Conservation (phyloP, 2,797 vertebrate species). For the Podarcis lilfordi region DNA sequence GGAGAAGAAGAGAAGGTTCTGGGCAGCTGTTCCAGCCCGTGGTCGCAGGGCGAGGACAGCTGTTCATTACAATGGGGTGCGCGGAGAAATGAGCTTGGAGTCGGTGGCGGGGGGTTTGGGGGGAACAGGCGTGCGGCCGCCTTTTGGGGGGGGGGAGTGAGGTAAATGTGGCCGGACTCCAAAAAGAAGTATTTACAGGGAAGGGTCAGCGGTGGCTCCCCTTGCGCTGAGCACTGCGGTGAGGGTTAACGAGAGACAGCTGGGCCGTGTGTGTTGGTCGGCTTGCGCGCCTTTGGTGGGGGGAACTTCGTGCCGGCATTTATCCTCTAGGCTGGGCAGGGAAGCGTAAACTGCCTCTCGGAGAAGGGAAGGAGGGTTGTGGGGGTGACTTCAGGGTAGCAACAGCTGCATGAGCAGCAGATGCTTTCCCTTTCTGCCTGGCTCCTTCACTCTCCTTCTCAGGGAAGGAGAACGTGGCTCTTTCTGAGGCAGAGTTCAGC, state of each 20-base stretch:
- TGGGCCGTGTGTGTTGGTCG: not conserved
- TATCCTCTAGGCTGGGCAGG: not conserved
- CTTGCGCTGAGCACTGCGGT: not conserved
- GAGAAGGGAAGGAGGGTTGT: not conserved
- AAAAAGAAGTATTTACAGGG: not conserved
- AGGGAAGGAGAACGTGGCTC: not conserved
- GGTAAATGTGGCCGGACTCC: too few species aligned
- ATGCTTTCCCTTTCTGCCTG: not conserved
- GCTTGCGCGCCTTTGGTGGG: not conserved
- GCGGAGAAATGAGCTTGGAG: not conserved
- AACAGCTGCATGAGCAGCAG: constrained; percentile 24
- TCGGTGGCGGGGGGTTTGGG: not conserved
- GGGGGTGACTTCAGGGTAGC: not conserved
- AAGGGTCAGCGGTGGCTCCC: not conserved
- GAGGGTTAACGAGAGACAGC: not conserved
- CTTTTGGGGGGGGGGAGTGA: too few species aligned
- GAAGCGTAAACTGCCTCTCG: not conserved
- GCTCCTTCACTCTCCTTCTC: not conserved
- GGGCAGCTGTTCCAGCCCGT: not conserved
- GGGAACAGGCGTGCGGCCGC: not conserved
- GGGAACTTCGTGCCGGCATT: not conserved
- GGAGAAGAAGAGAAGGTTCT: too few species aligned
- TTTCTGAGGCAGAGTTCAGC: not conserved
- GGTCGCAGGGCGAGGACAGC: not conserved
- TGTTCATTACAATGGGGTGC: not conserved